Conservation (phyloP, 2,888 invertebrate species). For the Candidula unifasciata region DNA sequence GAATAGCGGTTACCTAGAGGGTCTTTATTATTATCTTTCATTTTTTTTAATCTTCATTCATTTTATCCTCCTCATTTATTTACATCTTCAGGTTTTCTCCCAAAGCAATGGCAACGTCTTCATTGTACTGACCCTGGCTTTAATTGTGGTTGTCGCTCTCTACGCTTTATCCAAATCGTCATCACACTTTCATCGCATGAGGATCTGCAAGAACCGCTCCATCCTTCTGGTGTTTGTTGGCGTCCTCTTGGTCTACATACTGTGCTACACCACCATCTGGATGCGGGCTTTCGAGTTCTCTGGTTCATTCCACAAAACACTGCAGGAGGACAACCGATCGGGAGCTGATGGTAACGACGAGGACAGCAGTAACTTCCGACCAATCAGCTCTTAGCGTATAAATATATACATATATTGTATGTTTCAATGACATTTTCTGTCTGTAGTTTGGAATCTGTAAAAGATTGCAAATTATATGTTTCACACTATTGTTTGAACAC, state of each 20-base stretch:
- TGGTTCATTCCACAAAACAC: constrained; percentile 65
- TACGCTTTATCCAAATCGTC: constrained; percentile 57
- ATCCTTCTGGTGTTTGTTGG: constrained; percentile 68
- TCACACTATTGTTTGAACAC: too few species aligned
- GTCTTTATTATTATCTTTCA: too few species aligned
- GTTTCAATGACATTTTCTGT: not conserved
- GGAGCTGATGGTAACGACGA: not conserved
- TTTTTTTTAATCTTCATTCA: too few species aligned
- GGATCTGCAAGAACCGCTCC: constrained; percentile 68
- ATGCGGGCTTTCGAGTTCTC: constrained; percentile 71
- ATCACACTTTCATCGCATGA: constrained; percentile 59
- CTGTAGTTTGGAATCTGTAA: not conserved
- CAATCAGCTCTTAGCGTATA: constrained; percentile 13
- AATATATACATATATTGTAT: not conserved
- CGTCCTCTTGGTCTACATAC: constrained; percentile 69
- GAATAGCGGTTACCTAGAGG: too few species aligned
- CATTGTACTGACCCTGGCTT: constrained; percentile 50
- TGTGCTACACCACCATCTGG: constrained; percentile 74
- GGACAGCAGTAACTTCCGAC: not conserved
- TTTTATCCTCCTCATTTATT: not conserved
- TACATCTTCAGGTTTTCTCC: constrained; percentile 58
- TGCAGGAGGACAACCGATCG: constrained; percentile 47
- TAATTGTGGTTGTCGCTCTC: constrained; percentile 57
- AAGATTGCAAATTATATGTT: too few species aligned
- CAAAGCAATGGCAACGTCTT: constrained; percentile 53